Evolutionary conservation across 1,140 invertebrate genomes (phyloP), one percentile per base, ranked within the genome.

Genomic region (Nasonia longicornis): DNA sequence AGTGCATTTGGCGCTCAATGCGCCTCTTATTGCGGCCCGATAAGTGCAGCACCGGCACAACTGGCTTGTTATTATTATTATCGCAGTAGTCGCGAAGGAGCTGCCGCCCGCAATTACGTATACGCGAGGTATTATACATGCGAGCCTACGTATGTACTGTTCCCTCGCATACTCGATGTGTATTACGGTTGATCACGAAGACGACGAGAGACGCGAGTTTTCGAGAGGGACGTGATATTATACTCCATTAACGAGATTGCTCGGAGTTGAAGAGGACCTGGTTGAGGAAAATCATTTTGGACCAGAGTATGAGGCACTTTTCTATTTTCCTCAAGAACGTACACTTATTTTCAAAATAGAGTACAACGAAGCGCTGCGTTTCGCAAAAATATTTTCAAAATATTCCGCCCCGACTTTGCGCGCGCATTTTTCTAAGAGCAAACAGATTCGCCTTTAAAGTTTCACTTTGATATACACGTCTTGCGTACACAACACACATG

Each of bases 1-100:
- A 45, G 71, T 73, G 22, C n/a, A 29, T 52, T 73, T 73, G 52
- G 45, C 42, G 42, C 71, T 70, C 70, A 79, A 69, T 79, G 77
- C 77, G 45, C 26, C 10, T 29, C 66, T 79, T 26, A 80, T 80
- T 80, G 35, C 58, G 29, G 69, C 58, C 35, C n/a, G 74, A 74
- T 74, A 74, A 74, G 48, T 74, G 72, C 72, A 35, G 12, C 8
- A n/a, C 20, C 20, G n/a, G 52, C 52, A 14, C 52, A 14, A 16
- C 72, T 4, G 35, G 42, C 72, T 74, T 52, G 12, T 76, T 35
- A 22, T 76, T 66, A 66, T 64, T 66, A 66, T 64, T 66, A 66
- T 76, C 52, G 16, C 52, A 6, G 20, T 20, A 4, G 42, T 48
- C 45, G 45, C 12, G 14, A n/a, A 58, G 52, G 20, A 58, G 52